Base-by-base conservation (phyloP, 2,888 invertebrate species). In the Pantelozetes paolii region DNA sequence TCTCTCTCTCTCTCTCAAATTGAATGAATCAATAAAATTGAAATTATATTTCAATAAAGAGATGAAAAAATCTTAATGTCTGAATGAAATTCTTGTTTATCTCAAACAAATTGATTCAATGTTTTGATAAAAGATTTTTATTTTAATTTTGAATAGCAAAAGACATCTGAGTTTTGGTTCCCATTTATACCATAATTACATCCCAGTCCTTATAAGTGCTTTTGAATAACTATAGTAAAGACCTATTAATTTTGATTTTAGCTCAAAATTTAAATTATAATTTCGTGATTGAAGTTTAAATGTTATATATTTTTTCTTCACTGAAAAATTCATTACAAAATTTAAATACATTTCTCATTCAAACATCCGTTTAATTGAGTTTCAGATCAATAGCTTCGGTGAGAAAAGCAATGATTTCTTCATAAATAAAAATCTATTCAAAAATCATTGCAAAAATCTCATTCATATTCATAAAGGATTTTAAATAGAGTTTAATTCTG, bases 201-300 rank as follows among this genome's bases (percentile, higher is more conserved):
- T 23, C 54, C n/a, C 54, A 54, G 23, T 54, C 54, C 54, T 54
- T 54, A 54, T 54, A 54, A 13, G 45, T 15, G 2, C 54, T n/a
- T n/a, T n/a, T n/a, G n/a, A 54, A 26, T 26, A 54, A 26, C 11
- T 54, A 54, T 23, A 54, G 54, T 26, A 54, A 54, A 54, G 9
- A 13, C 28, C 28, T 11, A 54, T 20, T 50, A 50, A 50, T 50
- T 54, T 54, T 54, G 9, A 13, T 6, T 11, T n/a, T 30, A n/a
- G 6, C 11, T 2, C 30, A 32, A 62, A 32, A 62, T 62, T 62
- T 62, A 62, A 62, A 62, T 62, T 30, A 62, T 32, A 13, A 26
- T 32, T 32, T 62, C 62, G 62, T 62, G 62, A 62, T 62, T 62
- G 32, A 5, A 62, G 15, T n/a, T n/a, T 32, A 32, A 62, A 62